A percentile compares a stretch with the other conserved stretches of the same genome.
phyloP scores from a whole-genome alignment of 2,888 invertebrate species.

The Brenthis ino region DNA sequence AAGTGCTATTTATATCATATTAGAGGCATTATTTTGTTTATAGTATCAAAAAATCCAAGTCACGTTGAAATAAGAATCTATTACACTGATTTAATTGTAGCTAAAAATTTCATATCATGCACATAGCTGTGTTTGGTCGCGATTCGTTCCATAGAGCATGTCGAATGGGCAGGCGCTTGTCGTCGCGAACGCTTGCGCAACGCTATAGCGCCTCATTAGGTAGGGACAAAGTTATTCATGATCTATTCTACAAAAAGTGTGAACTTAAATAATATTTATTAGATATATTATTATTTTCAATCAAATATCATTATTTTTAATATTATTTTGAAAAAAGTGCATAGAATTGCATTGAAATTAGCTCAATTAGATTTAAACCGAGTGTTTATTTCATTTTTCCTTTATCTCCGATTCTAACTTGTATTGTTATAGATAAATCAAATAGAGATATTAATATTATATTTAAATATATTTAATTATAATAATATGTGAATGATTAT shows the following conservation, averaged over 20 bases:
- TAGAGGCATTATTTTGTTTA: too few relatives aligned
- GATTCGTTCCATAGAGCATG: slow-evolving; percentile 71
- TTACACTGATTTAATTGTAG: slow-evolving; percentile 10
- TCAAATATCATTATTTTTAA: too few relatives aligned
- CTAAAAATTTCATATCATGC: slow-evolving; percentile 59
- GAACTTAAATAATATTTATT: not conserved
- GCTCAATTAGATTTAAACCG: not conserved
- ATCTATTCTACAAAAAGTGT: slow-evolving; percentile 18
- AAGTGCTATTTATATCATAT: too few relatives aligned
- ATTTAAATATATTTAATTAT: too few relatives aligned
- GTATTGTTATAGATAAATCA: too few relatives aligned
- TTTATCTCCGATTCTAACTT: too few relatives aligned
- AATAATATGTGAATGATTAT: too few relatives aligned
- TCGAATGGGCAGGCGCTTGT: slow-evolving; percentile 68
- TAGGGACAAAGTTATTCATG: slow-evolving; percentile 66
- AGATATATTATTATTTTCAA: slow-evolving; percentile 1
- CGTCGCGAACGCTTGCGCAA: slow-evolving; percentile 65
- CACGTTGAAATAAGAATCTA: not conserved
- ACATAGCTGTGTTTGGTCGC: slow-evolving; percentile 66
- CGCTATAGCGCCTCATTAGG: slow-evolving; percentile 66
- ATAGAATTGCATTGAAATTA: not conserved
- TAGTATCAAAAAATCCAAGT: too few relatives aligned
- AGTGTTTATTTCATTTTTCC: not conserved
- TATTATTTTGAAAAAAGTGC: too few relatives aligned
- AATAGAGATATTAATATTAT: too few relatives aligned